phyloP scores from a whole-genome alignment of 2,888 invertebrate genomes.

The Philereme transversata region DNA sequence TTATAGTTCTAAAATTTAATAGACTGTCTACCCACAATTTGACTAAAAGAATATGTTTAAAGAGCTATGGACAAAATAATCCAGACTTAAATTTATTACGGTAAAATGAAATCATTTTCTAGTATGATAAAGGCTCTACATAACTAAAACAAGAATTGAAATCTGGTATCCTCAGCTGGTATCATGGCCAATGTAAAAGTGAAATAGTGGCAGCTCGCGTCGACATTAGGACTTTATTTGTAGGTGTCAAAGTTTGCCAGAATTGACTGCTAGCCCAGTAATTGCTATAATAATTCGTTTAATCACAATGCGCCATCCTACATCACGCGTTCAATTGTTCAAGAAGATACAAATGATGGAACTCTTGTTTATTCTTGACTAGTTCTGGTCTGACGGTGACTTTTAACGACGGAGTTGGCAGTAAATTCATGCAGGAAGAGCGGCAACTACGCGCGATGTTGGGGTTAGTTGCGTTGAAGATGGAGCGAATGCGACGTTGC shows the following conservation, averaged over 20 bases:
- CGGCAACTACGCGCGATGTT: conserved; percentile 39
- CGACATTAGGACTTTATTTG: not conserved
- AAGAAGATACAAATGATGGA: conserved; percentile 17
- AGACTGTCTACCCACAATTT: no score
- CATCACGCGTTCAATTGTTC: not conserved
- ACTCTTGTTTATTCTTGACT: conserved; percentile 11
- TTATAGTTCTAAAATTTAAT: no score
- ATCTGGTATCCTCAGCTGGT: not conserved
- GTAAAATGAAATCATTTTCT: not conserved
- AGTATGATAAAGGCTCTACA: not conserved
- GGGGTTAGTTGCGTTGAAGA: conserved; percentile 5
- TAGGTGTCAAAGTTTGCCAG: no score
- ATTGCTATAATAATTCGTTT: not conserved
- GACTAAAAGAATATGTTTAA: no score
- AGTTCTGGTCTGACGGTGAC: conserved; percentile 7
- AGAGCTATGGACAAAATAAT: no score
- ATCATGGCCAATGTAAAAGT: not conserved
- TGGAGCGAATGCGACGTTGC: conserved; percentile 35
- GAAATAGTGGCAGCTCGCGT: not conserved
- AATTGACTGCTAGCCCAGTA: not conserved
- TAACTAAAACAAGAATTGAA: not conserved
- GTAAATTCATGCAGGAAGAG: conserved; percentile 33
- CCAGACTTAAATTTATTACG: not conserved
- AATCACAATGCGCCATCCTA: not conserved
- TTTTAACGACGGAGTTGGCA: conserved; percentile 26